These are phyloP conservation scores for Ophion ventricosus DNA, from an alignment of 2,888 invertebrate species.

Conservation along the genomic window DNA sequence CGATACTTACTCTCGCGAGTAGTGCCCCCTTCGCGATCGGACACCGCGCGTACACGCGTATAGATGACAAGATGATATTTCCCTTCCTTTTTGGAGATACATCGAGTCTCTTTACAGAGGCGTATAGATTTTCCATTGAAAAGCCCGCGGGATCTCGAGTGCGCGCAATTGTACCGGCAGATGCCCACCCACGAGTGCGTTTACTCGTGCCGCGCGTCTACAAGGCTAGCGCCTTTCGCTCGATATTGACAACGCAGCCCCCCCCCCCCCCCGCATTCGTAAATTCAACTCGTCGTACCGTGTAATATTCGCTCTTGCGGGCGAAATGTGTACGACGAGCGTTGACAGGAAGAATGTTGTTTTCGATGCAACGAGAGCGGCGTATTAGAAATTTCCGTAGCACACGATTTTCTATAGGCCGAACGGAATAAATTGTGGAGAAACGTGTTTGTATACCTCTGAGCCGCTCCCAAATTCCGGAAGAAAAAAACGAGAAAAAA, in stretches of 20 bases:
- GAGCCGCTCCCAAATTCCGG: constrained; percentile 40
- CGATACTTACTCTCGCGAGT: constrained; percentile 67
- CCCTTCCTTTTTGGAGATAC: constrained; percentile 65
- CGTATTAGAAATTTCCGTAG: too few relatives aligned
- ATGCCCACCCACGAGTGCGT: constrained; percentile 52
- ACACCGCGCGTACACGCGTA: constrained; percentile 40
- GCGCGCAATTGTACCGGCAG: constrained; percentile 42
- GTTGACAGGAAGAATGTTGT: not conserved
- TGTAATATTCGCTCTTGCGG: not conserved
- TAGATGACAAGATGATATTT: constrained; percentile 68
- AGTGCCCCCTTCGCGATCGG: constrained; percentile 27
- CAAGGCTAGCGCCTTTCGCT: constrained; percentile 53
- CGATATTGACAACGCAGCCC: constrained; percentile 63
- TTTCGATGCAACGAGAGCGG: not conserved
- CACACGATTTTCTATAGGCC: not conserved
- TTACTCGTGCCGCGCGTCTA: constrained; percentile 36
- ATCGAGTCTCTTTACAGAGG: constrained; percentile 42
- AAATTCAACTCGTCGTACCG: constrained; percentile 50
- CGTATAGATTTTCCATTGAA: constrained; percentile 62
- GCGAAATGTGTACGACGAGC: constrained; percentile 3
- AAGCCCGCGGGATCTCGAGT: constrained; percentile 38
- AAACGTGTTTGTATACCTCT: constrained; percentile 26
- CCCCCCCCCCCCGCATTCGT: constrained; percentile 62
- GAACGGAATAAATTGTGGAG: not conserved
- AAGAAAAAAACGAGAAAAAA: constrained; percentile 55